Percentiles rank a stretch among this genome's conserved stretches.
Conservation (phyloP, 2,797 vertebrate species). For the Heterohyrax brucei region DNA sequence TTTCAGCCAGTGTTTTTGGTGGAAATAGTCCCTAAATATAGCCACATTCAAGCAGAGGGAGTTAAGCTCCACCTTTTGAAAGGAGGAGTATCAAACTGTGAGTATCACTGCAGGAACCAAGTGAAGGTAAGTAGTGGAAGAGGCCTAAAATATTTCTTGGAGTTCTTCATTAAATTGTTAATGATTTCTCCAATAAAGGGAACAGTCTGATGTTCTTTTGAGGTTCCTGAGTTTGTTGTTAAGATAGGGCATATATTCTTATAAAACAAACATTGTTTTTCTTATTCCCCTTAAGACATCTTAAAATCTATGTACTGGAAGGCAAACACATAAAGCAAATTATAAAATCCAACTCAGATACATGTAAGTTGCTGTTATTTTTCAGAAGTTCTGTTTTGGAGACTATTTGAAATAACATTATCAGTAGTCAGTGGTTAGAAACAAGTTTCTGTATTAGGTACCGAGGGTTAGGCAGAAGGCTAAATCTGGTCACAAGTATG, state of each 20-base stretch:
- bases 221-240: neutral
- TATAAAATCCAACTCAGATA: conserved; percentile 52
- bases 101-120: neutral
- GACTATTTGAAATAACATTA: conserved; percentile 50
- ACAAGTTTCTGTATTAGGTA: conserved; percentile 3
- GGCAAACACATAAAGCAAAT: conserved; percentile 1
- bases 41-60: neutral
- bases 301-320: conserved; percentile 8
- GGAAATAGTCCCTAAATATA: conserved; percentile 3
- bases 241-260: neutral
- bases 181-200: conserved; percentile 10
- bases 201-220: conserved; percentile 28
- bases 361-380: neutral
- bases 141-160: conserved; percentile 6
- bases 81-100: neutral
- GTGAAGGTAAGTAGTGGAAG: conserved; percentile 18
- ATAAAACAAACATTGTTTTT: neutral
- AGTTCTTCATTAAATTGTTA: conserved; percentile 52
- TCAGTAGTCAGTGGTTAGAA: neutral
- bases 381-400: conserved; percentile 43
- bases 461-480: conserved; percentile 14
- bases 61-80: conserved; percentile 6
- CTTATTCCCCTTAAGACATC: conserved; percentile 2
- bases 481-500: conserved; percentile 37
- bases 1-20: conserved; percentile 30